Evolutionary conservation across 1,140 invertebrate genomes (phyloP).

Genomic region (Philotrypesis tridentata): DNA sequence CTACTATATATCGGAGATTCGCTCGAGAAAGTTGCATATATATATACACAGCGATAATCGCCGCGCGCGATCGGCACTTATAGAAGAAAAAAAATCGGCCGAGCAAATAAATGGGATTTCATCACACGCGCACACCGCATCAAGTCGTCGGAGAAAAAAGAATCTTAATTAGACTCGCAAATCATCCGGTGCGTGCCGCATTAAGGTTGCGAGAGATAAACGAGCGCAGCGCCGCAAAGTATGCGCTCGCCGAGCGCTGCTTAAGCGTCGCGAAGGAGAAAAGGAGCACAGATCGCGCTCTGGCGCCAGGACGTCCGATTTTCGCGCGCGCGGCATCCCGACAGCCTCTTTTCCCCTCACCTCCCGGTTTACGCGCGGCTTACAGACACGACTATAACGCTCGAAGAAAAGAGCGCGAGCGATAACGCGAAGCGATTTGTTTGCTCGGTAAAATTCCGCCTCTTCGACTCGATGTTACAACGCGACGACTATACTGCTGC

Average conservation of each 20-base stretch:
- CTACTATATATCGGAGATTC: too few species aligned
- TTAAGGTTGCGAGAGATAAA: slow-evolving; percentile 17
- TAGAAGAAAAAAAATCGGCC: slow-evolving; percentile 26
- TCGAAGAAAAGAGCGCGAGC: too few species aligned
- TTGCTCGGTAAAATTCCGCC: too few species aligned
- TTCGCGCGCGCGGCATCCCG: not conserved
- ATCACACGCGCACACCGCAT: too few species aligned
- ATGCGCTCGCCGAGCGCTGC: not conserved
- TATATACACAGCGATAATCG: too few species aligned
- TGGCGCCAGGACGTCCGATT: slow-evolving; percentile 29
- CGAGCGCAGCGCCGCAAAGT: not conserved
- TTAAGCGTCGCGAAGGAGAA: not conserved
- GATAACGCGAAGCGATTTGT: too few species aligned
- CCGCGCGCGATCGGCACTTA: not conserved
- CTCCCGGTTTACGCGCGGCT: too few species aligned
- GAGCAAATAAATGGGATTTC: slow-evolving; percentile 35
- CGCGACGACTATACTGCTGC: too few species aligned
- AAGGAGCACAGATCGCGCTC: slow-evolving; percentile 11
- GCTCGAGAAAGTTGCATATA: not conserved
- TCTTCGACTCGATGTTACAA: too few species aligned
- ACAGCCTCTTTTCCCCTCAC: too few species aligned
- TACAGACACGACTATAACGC: too few species aligned
- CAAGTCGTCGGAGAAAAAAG: not conserved
- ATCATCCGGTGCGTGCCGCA: not conserved
- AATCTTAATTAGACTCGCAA: slow-evolving; percentile 30